Percentiles rank a stretch among this genome's conserved stretches.
phyloP scores from a whole-genome alignment of 2,888 invertebrate species.

The Ceramica pisi region DNA sequence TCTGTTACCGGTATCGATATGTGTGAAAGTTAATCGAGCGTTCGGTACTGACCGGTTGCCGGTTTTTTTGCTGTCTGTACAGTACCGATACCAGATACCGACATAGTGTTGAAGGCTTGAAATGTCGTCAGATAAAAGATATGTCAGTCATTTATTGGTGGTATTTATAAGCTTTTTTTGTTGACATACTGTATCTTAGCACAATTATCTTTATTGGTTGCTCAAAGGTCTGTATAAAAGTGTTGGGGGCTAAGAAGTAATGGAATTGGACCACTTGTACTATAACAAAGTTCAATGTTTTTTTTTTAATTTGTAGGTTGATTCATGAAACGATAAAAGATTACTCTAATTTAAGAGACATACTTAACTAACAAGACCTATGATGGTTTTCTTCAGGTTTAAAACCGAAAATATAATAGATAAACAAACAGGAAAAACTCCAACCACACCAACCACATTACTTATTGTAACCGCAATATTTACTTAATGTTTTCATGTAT shows the following conservation, averaged over 20 bases:
- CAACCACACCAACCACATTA: too few relatives aligned
- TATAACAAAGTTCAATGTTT: too few relatives aligned
- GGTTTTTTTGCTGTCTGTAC: constrained; percentile 37
- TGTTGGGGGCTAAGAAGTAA: neutral
- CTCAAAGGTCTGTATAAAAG: constrained; percentile 5
- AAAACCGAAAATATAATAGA: too few relatives aligned
- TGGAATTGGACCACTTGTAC: neutral
- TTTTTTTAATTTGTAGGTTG: too few relatives aligned
- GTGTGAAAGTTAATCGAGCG: constrained; percentile 59
- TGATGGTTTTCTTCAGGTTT: too few relatives aligned
- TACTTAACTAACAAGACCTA: too few relatives aligned
- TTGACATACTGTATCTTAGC: constrained; percentile 9
- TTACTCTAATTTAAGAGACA: too few relatives aligned
- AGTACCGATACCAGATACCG: constrained; percentile 19
- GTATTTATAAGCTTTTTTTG: constrained; percentile 14
- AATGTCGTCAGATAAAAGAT: constrained; percentile 45
- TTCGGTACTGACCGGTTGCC: constrained; percentile 18
- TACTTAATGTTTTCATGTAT: neutral
- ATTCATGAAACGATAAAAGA: too few relatives aligned
- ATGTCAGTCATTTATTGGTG: constrained; percentile 29
- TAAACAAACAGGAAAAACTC: neutral
- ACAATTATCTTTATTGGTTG: neutral
- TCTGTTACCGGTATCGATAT: constrained; percentile 57
- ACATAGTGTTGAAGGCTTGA: constrained; percentile 30
- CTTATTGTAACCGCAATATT: neutral